Conservation (phyloP, 2,113 vertebrate genomes). For the Corynorhinus townsendii region DNA sequence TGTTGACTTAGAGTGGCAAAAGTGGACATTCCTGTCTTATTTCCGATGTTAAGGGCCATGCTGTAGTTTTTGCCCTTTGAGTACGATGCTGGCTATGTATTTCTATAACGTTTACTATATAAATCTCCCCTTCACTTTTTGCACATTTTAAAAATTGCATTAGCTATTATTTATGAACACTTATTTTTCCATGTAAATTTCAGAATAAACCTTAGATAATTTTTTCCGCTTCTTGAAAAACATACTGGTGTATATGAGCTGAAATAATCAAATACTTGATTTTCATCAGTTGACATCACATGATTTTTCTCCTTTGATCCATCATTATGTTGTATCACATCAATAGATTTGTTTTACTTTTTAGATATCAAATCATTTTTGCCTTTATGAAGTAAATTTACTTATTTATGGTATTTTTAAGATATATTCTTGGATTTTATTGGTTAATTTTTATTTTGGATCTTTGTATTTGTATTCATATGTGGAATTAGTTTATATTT, state of each 20-base stretch:
- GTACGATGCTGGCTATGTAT: neutral
- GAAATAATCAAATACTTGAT: neutral
- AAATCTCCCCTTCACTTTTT: neutral
- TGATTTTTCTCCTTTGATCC: neutral
- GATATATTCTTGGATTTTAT: neutral
- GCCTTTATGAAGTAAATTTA: neutral
- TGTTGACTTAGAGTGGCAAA: neutral
- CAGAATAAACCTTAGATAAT: neutral
- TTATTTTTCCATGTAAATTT: neutral
- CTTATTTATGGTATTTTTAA: neutral
- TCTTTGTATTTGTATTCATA: neutral
- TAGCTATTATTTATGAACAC: neutral
- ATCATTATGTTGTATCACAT: neutral
- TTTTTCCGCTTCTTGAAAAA: constrained; percentile 19
- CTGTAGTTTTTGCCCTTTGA: neutral
- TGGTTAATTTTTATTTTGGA: neutral
- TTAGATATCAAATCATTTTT: neutral
- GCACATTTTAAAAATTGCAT: neutral
- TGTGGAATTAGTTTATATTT: neutral
- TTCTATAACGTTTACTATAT: neutral
- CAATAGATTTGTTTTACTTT: neutral
- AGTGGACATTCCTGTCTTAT: neutral
- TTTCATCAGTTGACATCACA: neutral
- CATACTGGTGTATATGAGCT: neutral
- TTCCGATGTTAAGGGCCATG: neutral